Evolutionary conservation across 2,113 vertebrate species (phyloP), one percentile per base, ranked within the genome.

Genomic region (Irena cyanogastra): DNA sequence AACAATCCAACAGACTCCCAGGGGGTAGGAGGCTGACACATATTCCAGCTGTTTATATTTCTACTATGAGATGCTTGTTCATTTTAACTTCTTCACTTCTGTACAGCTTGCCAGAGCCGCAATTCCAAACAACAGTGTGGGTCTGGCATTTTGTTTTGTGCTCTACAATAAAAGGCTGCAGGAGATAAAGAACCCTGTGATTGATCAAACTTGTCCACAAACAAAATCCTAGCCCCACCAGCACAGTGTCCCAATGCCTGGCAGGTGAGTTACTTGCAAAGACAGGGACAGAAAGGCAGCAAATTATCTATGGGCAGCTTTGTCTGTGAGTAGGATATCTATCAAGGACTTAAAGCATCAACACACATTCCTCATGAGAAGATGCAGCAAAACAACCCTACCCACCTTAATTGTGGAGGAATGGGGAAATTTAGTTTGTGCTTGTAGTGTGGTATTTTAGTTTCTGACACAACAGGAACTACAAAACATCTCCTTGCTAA

Each of bases 1-100:
- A 97, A 77, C 83, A 89, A 94, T 92, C 93, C 90, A 94, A 89
- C 89, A 96, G 90, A 75, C 84, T 95, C 97, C 70, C 78, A 75
- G 80, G 89, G 75, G 89, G 71, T 74, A n/a, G 63, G 64, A 90
- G 44, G 65, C 86, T 81, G 60, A 95, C 89, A 95, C 69, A 18
- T 33, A 89, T 72, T 86, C 77, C 81, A 94, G 74, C 81, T 94
- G 94, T 94, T 85, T 92, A 30, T 79, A 71, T 79, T 93, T 84
- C 91, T 75, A 28, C 54, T 79, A 27, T 4, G 30, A 91, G 41
- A 52, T n/a, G 53, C 74, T 82, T 79, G 74, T 7, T 95, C 87
- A 54, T 83, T 91, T 95, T 87, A 94, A 88, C 87, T 96, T 97
- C 64, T 91, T 81, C 56, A 33, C 69, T 90, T 78, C 68, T 41